Conservation (phyloP, 1,140 invertebrate genomes). For the Hydropsyche tenuis region DNA sequence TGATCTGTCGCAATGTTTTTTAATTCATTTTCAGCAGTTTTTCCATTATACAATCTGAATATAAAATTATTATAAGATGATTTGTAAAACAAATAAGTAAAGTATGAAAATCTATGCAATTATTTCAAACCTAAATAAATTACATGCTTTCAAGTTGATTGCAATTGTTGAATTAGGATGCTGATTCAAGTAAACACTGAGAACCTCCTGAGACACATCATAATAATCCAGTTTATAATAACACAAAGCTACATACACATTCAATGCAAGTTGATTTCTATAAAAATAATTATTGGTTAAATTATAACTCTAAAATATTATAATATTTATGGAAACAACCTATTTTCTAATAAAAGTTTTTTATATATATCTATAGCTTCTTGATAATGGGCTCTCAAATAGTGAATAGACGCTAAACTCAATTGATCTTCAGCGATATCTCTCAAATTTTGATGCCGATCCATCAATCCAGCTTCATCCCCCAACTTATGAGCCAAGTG, state of each 20-base stretch:
- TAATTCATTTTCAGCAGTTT: constrained; percentile 87
- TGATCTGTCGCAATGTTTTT: constrained; percentile 78
- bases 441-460: constrained; percentile 82
- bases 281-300: constrained; percentile 52
- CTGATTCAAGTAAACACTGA: constrained; percentile 91
- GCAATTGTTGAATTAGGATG: constrained; percentile 94
- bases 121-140: constrained; percentile 60
- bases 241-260: constrained; percentile 96
- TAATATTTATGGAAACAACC: constrained; percentile 61
- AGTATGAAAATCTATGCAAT: neutral
- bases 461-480: constrained; percentile 84
- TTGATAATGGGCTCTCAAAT: constrained; percentile 94
- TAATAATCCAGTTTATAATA: constrained; percentile 98
- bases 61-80: constrained; percentile 54
- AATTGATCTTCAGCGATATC: constrained; percentile 94
- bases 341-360: constrained; percentile 88
- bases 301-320: constrained; percentile 1
- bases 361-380: constrained; percentile 99
- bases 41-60: constrained; percentile 91
- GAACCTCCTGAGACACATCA: constrained; percentile 91
- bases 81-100: neutral
- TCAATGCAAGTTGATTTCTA: constrained; percentile 91
- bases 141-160: constrained; percentile 88
- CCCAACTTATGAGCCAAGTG: constrained; percentile 94
- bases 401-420: constrained; percentile 95